Evolutionary conservation across 2,797 vertebrate genomes (phyloP).

Genomic region (Hydrolagus colliei): DNA sequence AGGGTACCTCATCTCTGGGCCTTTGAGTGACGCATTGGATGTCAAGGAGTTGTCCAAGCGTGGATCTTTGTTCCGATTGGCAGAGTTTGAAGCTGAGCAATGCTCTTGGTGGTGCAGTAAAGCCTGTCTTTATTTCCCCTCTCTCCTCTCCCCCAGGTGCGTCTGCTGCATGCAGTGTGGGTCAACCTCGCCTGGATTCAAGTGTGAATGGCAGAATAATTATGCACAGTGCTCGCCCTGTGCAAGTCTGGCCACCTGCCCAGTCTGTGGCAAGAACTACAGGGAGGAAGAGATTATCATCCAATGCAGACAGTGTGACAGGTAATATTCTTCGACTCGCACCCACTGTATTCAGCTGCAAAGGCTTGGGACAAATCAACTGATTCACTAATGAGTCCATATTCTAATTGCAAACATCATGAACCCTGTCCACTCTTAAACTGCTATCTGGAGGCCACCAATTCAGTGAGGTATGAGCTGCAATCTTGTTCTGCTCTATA

Average conservation of each 20-base stretch:
- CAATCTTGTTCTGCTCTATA: no score
- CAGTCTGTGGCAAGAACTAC: conserved; percentile 79
- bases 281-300: conserved; percentile 86
- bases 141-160: conserved; percentile 64
- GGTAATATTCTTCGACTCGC: conserved; percentile 50
- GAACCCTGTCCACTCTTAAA: not conserved
- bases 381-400: not conserved
- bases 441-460: not conserved
- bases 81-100: not conserved
- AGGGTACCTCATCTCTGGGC: no score
- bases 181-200: conserved; percentile 80
- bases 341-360: not conserved
- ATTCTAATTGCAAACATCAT: conserved; percentile 14
- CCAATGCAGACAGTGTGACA: conserved; percentile 91
- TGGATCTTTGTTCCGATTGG: not conserved
- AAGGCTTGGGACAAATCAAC: not conserved
- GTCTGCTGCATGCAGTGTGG: conserved; percentile 94
- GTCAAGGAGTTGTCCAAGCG: no score
- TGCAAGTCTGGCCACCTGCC: conserved; percentile 81
- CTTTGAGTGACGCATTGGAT: no score
- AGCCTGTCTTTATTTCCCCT: not conserved
- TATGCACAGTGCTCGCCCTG: conserved; percentile 95
- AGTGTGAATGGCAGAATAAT: conserved; percentile 98
- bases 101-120: not conserved
- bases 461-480: no score